phyloP scores from a whole-genome alignment of 2,797 vertebrate species.

The Carduelis carduelis region DNA sequence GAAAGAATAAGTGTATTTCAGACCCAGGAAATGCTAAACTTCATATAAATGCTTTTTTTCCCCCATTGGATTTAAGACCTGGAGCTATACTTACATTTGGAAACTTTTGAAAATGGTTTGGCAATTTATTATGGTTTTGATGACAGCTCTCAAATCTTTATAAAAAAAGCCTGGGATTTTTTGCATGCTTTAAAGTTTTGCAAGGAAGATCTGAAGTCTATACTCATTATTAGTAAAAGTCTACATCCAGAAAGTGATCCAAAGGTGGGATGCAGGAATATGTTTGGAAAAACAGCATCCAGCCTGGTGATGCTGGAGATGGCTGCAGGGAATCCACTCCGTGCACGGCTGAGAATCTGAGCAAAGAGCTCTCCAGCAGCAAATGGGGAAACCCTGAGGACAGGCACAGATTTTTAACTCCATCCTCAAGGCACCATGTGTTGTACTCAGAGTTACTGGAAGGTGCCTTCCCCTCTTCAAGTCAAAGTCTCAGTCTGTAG shows the following conservation, averaged over 20 bases:
- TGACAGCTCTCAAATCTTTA: background rate
- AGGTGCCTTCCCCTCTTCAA: background rate
- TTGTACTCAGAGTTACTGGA: background rate
- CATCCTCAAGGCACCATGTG: background rate
- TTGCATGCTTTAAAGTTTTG: background rate
- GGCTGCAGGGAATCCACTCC: background rate
- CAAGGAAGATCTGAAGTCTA: background rate
- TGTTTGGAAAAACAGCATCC: background rate
- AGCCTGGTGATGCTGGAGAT: background rate
- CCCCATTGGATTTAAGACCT: background rate
- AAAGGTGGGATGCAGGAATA: background rate
- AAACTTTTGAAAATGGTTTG: background rate
- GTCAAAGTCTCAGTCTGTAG: background rate
- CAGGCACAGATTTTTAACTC: background rate
- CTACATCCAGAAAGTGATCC: background rate
- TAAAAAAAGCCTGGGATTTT: background rate
- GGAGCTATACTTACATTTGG: background rate
- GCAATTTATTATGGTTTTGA: background rate
- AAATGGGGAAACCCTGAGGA: background rate
- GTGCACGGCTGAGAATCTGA: rapidly evolving
- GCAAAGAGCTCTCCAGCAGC: background rate
- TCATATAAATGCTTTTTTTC: background rate
- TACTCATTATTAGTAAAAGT: background rate
- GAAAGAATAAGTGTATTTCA: background rate
- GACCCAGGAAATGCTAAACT: background rate